A percentile compares a stretch with the other conserved stretches of the same genome.
Conservation (phyloP, 2,113 vertebrate genomes). For the Struthidea cinerea region DNA sequence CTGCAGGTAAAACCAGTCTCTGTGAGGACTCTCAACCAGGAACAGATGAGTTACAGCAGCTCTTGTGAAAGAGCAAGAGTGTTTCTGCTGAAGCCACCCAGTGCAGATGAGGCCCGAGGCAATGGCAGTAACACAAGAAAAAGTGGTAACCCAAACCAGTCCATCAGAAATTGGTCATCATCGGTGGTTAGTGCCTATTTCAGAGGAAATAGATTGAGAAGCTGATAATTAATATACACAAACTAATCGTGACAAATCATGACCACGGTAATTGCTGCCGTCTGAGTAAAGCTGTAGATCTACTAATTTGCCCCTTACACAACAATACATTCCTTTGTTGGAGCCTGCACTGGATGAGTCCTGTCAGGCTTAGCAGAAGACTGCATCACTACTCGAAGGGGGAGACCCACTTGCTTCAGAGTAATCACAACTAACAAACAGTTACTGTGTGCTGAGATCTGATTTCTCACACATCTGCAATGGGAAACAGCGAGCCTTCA, state of each 20-base stretch:
- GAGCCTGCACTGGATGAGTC: not conserved
- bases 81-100: not conserved
- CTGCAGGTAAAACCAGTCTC: conserved; percentile 43
- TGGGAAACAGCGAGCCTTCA: not conserved
- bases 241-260: conserved; percentile 45
- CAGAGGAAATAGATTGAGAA: conserved; percentile 38
- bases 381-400: not conserved
- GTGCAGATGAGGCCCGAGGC: not conserved
- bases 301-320: not conserved
- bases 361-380: not conserved
- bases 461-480: not conserved
- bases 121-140: not conserved
- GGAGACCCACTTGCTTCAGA: not conserved
- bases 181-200: not conserved
- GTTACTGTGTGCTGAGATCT: not conserved
- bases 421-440: not conserved
- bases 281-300: not conserved
- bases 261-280: conserved; percentile 9
- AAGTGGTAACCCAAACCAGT: conserved; percentile 3
- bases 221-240: conserved; percentile 38
- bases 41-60: not conserved
- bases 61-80: not conserved
- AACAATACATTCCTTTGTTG: not conserved
- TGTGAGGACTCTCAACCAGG: conserved; percentile 11
- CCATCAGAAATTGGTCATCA: not conserved